Evolutionary conservation across 2,888 invertebrate genomes (phyloP).

Genomic region (Galeopsomyia nigrocyanea): DNA sequence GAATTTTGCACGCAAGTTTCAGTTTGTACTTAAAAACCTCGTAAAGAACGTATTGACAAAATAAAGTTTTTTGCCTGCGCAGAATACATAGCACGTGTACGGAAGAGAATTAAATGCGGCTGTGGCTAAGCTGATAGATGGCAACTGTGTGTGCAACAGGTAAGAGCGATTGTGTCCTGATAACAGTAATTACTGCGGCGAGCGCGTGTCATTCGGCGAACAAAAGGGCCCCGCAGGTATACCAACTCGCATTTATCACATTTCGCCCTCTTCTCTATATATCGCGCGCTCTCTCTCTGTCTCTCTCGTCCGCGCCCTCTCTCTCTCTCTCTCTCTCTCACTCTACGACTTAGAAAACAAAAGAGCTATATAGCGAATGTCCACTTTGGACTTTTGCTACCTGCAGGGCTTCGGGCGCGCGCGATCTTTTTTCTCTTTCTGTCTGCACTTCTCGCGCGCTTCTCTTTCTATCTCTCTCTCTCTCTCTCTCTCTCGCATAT

Average conservation of each 20-base stretch:
- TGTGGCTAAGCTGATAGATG: conserved; percentile 24
- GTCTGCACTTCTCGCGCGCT: not conserved
- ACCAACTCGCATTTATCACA: conserved; percentile 61
- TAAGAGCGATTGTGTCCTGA: conserved; percentile 56
- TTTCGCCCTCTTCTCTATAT: conserved; percentile 19
- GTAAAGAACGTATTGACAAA: not conserved
- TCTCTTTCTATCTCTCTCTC: not conserved
- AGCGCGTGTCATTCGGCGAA: conserved; percentile 62
- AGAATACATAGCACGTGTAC: not conserved
- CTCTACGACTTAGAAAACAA: not conserved
- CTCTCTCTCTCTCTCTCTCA: not conserved
- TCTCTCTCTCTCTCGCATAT: conserved; percentile 12
- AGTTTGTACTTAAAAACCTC: too few relatives aligned
- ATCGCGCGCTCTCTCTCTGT: not conserved
- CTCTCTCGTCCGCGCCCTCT: not conserved
- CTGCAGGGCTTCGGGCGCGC: too few relatives aligned
- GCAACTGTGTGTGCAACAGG: conserved; percentile 56
- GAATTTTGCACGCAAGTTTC: too few relatives aligned
- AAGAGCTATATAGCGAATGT: too few relatives aligned
- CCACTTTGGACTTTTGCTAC: too few relatives aligned
- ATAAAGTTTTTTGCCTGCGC: conserved; percentile 6
- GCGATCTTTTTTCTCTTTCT: not conserved
- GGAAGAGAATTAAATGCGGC: not conserved
- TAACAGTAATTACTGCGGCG: conserved; percentile 63
- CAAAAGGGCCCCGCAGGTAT: conserved; percentile 52